A percentile compares a stretch with the other conserved stretches of the same genome.
Conservation (phyloP, 2,888 invertebrate genomes). For the Cenopis cana region DNA sequence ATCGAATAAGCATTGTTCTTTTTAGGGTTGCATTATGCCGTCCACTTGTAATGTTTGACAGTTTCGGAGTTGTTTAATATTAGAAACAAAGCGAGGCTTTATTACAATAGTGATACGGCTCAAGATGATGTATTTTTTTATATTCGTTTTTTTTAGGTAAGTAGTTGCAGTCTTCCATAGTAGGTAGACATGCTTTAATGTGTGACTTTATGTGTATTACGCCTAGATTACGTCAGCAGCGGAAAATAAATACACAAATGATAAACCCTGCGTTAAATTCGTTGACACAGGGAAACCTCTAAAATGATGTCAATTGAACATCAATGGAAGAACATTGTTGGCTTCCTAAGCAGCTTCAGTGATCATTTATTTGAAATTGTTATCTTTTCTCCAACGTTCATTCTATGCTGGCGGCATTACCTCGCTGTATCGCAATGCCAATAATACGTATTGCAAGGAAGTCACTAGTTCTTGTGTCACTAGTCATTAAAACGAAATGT, state of each 20-base stretch:
- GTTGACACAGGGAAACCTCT: constrained; percentile 1
- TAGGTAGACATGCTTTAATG: too few relatives aligned
- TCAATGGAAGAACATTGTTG: neutral
- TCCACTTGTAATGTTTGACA: constrained; percentile 43
- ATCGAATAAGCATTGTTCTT: constrained; percentile 47
- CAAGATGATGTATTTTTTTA: neutral
- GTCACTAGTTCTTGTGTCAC: too few relatives aligned
- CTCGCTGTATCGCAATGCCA: too few relatives aligned
- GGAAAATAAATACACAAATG: neutral
- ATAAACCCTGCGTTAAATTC: neutral
- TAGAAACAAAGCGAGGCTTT: constrained; percentile 8
- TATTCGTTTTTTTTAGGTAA: neutral
- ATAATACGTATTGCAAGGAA: too few relatives aligned
- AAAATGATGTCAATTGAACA: neutral
- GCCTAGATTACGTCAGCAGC: too few relatives aligned
- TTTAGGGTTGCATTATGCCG: constrained; percentile 47
- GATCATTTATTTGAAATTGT: too few relatives aligned
- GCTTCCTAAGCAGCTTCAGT: constrained; percentile 16
- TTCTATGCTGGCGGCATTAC: too few relatives aligned
- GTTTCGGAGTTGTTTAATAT: constrained; percentile 38
- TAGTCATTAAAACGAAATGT: too few relatives aligned
- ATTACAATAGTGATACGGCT: neutral
- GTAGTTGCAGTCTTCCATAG: too few relatives aligned
- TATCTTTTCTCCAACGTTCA: too few relatives aligned
- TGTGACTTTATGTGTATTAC: too few relatives aligned